A percentile compares a stretch with the other conserved stretches of the same genome.
Evolutionary conservation across 2,888 invertebrate genomes (phyloP).

Genomic region (Aphodius sticticus): DNA sequence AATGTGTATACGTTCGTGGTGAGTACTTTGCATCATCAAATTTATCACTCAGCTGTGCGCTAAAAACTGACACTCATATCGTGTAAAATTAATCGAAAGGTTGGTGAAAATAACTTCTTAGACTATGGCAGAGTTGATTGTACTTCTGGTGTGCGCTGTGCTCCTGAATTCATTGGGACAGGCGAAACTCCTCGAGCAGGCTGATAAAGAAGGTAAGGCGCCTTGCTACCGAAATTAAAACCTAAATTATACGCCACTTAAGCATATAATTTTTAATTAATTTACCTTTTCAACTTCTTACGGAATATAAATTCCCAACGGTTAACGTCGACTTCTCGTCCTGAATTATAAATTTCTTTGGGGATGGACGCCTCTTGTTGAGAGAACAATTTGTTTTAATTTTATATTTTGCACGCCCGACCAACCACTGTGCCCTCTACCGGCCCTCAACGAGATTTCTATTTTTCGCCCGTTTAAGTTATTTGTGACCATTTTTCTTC

Average conservation of each 20-base stretch:
- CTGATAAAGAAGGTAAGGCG: conserved; percentile 43
- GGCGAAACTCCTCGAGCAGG: conserved; percentile 27
- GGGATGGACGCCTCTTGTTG: background rate
- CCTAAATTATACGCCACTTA: conserved; percentile 39
- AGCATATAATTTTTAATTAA: conserved; percentile 45
- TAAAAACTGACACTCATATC: too few relatives aligned
- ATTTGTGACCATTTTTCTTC: background rate
- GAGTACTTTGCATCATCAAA: too few relatives aligned
- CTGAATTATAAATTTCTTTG: conserved; percentile 32
- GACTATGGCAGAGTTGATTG: conserved; percentile 21
- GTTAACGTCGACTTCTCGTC: conserved; percentile 35
- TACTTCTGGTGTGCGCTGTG: conserved; percentile 20
- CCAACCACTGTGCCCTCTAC: background rate
- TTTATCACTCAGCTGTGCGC: too few relatives aligned
- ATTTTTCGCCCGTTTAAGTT: background rate
- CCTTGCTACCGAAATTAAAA: conserved; percentile 38
- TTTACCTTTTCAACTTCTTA: conserved; percentile 41
- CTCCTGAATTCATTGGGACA: conserved; percentile 15
- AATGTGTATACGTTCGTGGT: too few relatives aligned
- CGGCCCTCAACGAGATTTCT: background rate
- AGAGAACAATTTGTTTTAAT: conserved; percentile 33
- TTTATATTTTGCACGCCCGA: conserved; percentile 5
- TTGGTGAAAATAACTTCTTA: background rate
- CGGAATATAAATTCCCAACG: conserved; percentile 42
- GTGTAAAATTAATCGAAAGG: too few relatives aligned